Percentiles rank a stretch among this genome's conserved stretches.
Evolutionary conservation across 2,888 invertebrate genomes (phyloP).

Genomic region (Diaprepes abbreviatus): DNA sequence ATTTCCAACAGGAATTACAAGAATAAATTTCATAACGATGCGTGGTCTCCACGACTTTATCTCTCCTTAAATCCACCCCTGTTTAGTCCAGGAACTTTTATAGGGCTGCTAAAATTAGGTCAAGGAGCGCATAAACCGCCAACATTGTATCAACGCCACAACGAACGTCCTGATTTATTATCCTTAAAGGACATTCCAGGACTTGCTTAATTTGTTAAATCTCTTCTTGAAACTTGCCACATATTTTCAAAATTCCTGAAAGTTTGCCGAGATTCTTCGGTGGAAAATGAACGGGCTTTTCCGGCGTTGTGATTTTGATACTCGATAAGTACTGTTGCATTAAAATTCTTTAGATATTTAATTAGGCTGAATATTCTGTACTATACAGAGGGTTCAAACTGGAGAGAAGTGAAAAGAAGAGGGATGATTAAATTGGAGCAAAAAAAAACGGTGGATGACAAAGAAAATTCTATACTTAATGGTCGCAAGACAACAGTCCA

Average conservation of each 20-base stretch:
- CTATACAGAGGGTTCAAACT: no score
- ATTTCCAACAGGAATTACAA: no score
- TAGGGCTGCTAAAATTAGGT: background rate
- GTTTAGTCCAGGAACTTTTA: no score
- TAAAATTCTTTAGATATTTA: background rate
- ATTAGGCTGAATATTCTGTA: no score
- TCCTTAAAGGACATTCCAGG: slow-evolving; percentile 25
- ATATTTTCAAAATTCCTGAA: slow-evolving; percentile 29
- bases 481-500: no score
- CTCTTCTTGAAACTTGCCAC: slow-evolving; percentile 22
- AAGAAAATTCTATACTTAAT: no score
- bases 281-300: background rate
- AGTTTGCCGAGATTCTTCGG: background rate
- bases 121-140: slow-evolving; percentile 14
- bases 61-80: no score
- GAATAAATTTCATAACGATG: no score
- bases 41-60: no score
- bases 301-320: background rate
- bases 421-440: no score
- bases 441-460: no score
- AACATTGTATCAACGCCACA: slow-evolving; percentile 8
- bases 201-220: slow-evolving; percentile 26
- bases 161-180: slow-evolving; percentile 17
- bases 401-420: no score
- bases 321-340: slow-evolving; percentile 1